Percentiles rank a stretch among this genome's conserved stretches.
These are phyloP conservation scores for Pomacea canaliculata DNA, from an alignment of 2,888 invertebrate genomes.

Conservation along the genomic window DNA sequence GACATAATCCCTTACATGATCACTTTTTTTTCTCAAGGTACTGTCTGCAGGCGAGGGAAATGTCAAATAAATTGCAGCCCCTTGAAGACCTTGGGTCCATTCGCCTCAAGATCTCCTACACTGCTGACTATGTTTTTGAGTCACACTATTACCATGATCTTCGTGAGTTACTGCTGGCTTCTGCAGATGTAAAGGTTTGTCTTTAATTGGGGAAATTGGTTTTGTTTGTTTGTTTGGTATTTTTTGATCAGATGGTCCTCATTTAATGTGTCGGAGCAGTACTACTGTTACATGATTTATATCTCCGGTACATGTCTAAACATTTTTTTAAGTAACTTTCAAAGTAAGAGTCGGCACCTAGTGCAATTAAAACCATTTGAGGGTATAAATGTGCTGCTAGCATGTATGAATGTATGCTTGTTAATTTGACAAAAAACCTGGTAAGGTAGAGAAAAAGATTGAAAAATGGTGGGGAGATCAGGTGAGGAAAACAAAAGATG, in stretches of 20 bases:
- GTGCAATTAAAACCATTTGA: too few species aligned
- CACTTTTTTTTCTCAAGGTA: conserved; percentile 74
- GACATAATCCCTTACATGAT: too few species aligned
- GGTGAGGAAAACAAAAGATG: too few species aligned
- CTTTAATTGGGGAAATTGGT: neutral
- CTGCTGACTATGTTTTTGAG: conserved; percentile 90
- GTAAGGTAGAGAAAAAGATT: too few species aligned
- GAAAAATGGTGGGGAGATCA: too few species aligned
- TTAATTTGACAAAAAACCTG: too few species aligned
- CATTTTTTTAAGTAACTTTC: too few species aligned
- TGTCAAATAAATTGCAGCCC: conserved; percentile 34
- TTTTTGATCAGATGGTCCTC: neutral
- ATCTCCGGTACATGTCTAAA: too few species aligned
- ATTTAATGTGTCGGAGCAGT: neutral
- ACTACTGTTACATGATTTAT: neutral
- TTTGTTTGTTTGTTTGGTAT: neutral
- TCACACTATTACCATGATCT: conserved; percentile 84
- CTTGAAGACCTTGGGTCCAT: conserved; percentile 82
- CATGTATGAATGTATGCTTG: too few species aligned
- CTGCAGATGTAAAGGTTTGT: conserved; percentile 77
- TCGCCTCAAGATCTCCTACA: conserved; percentile 87
- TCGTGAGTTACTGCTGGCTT: conserved; percentile 82
- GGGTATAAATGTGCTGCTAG: too few species aligned
- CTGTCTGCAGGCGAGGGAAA: conserved; percentile 79
- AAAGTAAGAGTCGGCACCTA: too few species aligned